These are phyloP conservation scores for Cichlasoma orientale DNA, from an alignment of 2,797 vertebrate genomes.

Conservation along the genomic window DNA sequence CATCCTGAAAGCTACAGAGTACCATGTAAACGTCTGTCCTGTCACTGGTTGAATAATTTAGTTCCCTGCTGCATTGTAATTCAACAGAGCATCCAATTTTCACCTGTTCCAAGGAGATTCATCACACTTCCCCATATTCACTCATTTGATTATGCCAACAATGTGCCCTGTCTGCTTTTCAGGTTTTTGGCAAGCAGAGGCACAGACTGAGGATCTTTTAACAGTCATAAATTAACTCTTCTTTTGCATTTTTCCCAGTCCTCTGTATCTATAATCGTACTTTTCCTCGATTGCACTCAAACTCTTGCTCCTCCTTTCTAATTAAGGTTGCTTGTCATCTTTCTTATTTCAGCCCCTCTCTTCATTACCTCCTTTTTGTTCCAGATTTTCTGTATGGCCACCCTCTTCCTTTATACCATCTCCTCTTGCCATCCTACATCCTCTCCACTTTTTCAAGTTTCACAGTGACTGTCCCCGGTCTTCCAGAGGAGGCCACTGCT, in stretches of 20 bases:
- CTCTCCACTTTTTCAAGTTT: conserved; percentile 21
- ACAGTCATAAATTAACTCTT: conserved; percentile 1
- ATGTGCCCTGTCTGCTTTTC: conserved; percentile 22
- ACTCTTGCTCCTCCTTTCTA: background rate
- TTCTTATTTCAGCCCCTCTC: background rate
- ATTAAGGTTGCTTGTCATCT: background rate
- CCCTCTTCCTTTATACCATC: background rate
- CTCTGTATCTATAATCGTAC: background rate
- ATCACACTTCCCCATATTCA: conserved; percentile 31
- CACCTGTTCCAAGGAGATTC: conserved; percentile 50
- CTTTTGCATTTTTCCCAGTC: background rate
- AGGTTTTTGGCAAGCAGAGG: conserved; percentile 18
- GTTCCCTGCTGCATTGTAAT: conserved; percentile 21
- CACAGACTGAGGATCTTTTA: conserved; percentile 22
- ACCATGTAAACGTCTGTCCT: conserved; percentile 1
- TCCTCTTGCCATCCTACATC: background rate
- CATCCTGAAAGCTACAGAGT: background rate
- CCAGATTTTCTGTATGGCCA: background rate
- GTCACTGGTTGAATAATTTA: conserved; percentile 31
- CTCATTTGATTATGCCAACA: conserved; percentile 47
- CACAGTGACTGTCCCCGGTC: background rate
- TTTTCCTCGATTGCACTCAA: background rate
- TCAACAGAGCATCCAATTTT: conserved; percentile 39
- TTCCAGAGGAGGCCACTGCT: conserved; percentile 35
- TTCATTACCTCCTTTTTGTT: background rate